Percentiles rank a stretch among this genome's conserved stretches.
Conservation (phyloP, 1,140 invertebrate genomes). For the Mesaphorura yosii region DNA sequence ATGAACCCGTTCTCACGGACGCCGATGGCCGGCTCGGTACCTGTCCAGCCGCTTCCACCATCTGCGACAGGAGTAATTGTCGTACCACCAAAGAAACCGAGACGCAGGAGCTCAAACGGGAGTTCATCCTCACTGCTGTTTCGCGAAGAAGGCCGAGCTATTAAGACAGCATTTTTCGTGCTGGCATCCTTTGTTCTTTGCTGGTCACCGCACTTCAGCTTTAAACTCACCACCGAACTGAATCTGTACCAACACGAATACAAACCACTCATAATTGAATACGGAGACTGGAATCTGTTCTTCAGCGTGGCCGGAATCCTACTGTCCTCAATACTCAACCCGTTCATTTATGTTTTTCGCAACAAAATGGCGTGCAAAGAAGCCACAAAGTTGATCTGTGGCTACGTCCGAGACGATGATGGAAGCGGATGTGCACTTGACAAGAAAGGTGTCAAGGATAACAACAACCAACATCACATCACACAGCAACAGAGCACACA, state of each 20-base stretch:
- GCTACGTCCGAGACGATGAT: slow-evolving; percentile 10
- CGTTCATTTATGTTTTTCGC: slow-evolving; percentile 47
- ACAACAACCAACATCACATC: neutral
- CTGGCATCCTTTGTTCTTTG: slow-evolving; percentile 44
- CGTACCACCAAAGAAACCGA: slow-evolving; percentile 26
- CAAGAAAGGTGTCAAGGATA: slow-evolving; percentile 10
- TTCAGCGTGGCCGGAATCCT: slow-evolving; percentile 33
- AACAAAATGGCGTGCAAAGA: slow-evolving; percentile 40
- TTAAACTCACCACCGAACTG: slow-evolving; percentile 29
- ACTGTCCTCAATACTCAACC: slow-evolving; percentile 38
- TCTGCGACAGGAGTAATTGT: slow-evolving; percentile 21
- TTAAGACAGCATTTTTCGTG: slow-evolving; percentile 45
- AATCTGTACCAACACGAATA: slow-evolving; percentile 1
- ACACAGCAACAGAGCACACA: neutral
- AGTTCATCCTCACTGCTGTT: slow-evolving; percentile 39
- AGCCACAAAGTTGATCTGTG: slow-evolving; percentile 34
- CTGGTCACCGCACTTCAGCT: slow-evolving; percentile 44
- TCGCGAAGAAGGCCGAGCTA: slow-evolving; percentile 45
- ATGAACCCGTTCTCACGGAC: slow-evolving; percentile 31
- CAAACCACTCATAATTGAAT: neutral
- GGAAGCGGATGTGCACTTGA: too few relatives aligned
- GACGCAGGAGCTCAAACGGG: slow-evolving; percentile 36
- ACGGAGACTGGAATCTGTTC: slow-evolving; percentile 34
- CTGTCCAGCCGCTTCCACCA: slow-evolving; percentile 8
- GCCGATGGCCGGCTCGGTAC: slow-evolving; percentile 30